A percentile compares a stretch with the other conserved stretches of the same genome.
phyloP scores from a whole-genome alignment of 1,140 invertebrate genomes.

The Atta colombica region DNA sequence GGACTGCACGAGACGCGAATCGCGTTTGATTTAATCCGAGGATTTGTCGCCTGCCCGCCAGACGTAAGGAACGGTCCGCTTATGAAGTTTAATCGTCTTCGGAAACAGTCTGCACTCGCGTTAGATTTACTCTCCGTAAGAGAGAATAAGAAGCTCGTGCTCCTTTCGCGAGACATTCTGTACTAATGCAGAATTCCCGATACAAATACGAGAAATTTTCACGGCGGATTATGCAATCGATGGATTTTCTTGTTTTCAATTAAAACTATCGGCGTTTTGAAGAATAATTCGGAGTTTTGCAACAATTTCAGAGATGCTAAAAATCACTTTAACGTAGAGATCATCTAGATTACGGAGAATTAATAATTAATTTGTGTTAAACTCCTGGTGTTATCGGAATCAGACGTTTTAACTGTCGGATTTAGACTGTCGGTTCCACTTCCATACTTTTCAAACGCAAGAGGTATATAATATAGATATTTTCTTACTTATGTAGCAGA shows the following conservation, averaged over 20 bases:
- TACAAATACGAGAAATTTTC: not conserved
- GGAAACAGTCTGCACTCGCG: conserved; percentile 33
- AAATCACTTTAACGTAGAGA: not conserved
- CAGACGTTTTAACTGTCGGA: not conserved
- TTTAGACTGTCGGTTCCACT: not conserved
- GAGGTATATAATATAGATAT: not conserved
- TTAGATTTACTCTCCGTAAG: conserved; percentile 36
- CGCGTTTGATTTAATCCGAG: conserved; percentile 65
- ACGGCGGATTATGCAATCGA: not conserved
- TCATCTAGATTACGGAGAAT: not conserved
- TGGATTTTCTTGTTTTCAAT: not conserved
- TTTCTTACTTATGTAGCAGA: not conserved
- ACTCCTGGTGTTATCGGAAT: not conserved
- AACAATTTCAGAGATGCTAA: not conserved
- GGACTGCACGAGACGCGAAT: conserved; percentile 17
- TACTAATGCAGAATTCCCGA: not conserved
- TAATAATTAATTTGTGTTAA: not conserved
- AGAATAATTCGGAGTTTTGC: not conserved
- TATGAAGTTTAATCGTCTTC: conserved; percentile 57
- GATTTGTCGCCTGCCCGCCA: conserved; percentile 55
- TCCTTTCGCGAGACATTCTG: not conserved
- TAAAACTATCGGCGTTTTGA: not conserved
- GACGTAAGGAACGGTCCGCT: conserved; percentile 52
- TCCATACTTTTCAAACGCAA: not conserved
- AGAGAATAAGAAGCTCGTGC: not conserved